Evolutionary conservation across 1,140 invertebrate species (phyloP).

Genomic region (Zaprionus nigranus): DNA sequence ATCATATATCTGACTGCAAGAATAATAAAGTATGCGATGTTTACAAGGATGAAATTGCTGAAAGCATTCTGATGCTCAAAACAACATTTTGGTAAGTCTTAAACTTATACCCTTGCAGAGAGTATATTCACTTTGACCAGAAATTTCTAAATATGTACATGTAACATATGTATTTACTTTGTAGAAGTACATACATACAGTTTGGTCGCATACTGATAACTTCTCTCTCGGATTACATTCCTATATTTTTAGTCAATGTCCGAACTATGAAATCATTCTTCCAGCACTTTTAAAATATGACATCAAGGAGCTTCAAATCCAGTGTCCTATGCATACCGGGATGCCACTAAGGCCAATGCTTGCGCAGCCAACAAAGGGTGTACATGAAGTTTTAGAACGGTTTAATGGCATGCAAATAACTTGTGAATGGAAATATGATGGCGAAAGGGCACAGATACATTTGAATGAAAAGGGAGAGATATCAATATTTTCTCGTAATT

Average conservation of each 20-base stretch:
- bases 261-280: constrained; percentile 96
- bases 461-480: constrained; percentile 89
- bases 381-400: constrained; percentile 94
- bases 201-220: background rate
- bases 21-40: constrained; percentile 87
- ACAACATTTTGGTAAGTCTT: constrained; percentile 95
- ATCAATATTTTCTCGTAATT: constrained; percentile 97
- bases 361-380: constrained; percentile 98
- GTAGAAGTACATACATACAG: too few species aligned
- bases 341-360: constrained; percentile 99
- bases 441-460: constrained; percentile 98
- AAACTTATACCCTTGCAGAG: background rate
- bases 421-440: constrained; percentile 99
- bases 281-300: constrained; percentile 92
- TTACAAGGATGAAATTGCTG: constrained; percentile 91
- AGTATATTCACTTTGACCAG: background rate
- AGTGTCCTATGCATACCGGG: constrained; percentile 96
- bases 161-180: too few species aligned
- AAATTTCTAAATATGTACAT: background rate
- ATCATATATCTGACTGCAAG: constrained; percentile 87
- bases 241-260: constrained; percentile 92
- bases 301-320: constrained; percentile 90
- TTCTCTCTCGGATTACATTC: background rate
- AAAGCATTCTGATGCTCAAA: constrained; percentile 92
- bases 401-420: constrained; percentile 98